These are phyloP conservation scores for Triplophysa siluroides DNA, from an alignment of 2,113 vertebrate species.

Conservation along the genomic window DNA sequence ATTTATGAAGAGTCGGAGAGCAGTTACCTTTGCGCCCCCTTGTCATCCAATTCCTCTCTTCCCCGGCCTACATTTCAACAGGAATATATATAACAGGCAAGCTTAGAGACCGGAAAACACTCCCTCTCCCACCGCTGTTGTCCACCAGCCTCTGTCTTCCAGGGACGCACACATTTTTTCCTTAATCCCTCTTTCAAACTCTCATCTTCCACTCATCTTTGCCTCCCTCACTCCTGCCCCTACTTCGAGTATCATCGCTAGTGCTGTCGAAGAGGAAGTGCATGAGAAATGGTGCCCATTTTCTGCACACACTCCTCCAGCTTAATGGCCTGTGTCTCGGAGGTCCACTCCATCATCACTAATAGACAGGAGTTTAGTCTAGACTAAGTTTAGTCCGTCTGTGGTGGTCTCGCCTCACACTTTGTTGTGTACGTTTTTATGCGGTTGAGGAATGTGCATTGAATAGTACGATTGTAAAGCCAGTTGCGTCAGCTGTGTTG, in stretches of 20 bases:
- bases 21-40: conserved; percentile 21
- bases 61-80: conserved; percentile 28
- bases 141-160: conserved; percentile 24
- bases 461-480: background rate
- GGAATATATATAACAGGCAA: background rate
- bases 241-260: conserved; percentile 30
- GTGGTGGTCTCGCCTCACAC: background rate
- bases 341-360: conserved; percentile 53
- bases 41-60: background rate
- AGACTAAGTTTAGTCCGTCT: conserved; percentile 43
- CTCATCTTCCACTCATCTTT: background rate
- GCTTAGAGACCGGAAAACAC: background rate
- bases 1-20: conserved; percentile 23
- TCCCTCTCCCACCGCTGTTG: conserved; percentile 15
- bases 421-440: background rate
- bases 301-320: conserved; percentile 41
- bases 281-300: conserved; percentile 50
- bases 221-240: background rate
- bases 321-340: conserved; percentile 52
- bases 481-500: background rate
- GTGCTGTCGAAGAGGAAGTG: conserved; percentile 32
- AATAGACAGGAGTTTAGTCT: conserved; percentile 55
- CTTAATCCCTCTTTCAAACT: background rate
- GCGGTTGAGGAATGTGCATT: background rate
- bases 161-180: conserved; percentile 20